Evolutionary conservation across 2,797 vertebrate species (phyloP), one percentile per base, ranked within the genome.

Genomic region (Nyctalus aviator): DNA sequence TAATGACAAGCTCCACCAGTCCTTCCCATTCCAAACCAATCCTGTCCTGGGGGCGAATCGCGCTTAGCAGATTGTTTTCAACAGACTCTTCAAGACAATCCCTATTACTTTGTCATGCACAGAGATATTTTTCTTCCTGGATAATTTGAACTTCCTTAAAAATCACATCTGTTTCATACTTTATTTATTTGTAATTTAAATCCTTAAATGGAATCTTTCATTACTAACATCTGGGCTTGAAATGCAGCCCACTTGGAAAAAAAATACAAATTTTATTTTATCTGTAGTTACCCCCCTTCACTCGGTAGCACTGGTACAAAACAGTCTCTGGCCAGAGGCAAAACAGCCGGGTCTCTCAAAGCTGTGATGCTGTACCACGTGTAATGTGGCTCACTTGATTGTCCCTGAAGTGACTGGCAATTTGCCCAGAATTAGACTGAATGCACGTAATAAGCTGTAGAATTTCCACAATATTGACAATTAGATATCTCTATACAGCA

Each of bases 101-200:
- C 98, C 98, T 98, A 98, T 98, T 98, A 98, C 98, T 98, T 99
- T 98, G 98, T 98, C 98, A 98, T 98, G 98, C 98, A 98, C 98
- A 98, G 98, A 99, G 98, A 98, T 98, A 98, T 98, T 98, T 99
- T 99, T 99, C 98, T 98, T 98, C 98, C 98, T 98, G 98, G 98
- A 98, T 98, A 98, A 98, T 98, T 98, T 99, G 98, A 99, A 98
- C 98, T 99, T 99, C 98, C 98, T 98, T 99, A 98, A 98, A 98
- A 99, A 99, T 99, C 98, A 98, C 98, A 99, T 99, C 98, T 99
- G 98, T 99, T 99, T 99, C 98, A 99, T 98, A 98, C 98, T 99
- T 99, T 98, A 99, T 98, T 99, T 99, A 99, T 99, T 99, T 99
- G 98, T 98, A 98, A 99, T 99, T 99, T 99, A 99, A 98, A 98